Evolutionary conservation across 35 echinoderm and acorn worm genomes (phyloP).

Genomic region (Nesometra sesokonis): DNA sequence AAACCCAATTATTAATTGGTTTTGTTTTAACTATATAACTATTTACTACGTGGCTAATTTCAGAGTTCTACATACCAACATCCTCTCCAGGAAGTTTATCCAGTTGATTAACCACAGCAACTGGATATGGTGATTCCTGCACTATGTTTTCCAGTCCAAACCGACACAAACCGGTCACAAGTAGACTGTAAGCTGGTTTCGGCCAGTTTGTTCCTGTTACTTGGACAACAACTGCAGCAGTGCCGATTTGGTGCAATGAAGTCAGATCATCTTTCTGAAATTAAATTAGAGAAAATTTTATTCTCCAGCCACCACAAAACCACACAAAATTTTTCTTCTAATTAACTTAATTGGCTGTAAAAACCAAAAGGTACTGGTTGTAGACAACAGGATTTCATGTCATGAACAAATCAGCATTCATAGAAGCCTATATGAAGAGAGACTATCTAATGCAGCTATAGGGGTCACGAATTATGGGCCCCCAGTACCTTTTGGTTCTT

Average conservation of each 20-base stretch:
- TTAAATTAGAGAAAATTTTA: too few species aligned
- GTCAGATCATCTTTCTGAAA: slow-evolving; percentile 43
- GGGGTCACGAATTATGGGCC: too few species aligned
- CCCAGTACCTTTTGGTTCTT: too few species aligned
- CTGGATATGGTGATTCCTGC: slow-evolving; percentile 64
- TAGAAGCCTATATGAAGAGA: too few species aligned
- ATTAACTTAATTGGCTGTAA: too few species aligned
- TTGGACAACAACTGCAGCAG: slow-evolving; percentile 90
- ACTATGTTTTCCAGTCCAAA: slow-evolving; percentile 71
- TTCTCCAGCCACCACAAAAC: too few species aligned
- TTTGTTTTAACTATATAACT: too few species aligned
- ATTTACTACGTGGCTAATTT: background rate
- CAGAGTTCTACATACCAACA: slow-evolving; percentile 33
- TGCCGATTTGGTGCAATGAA: slow-evolving; percentile 71
- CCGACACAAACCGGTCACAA: slow-evolving; percentile 91
- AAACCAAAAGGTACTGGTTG: too few species aligned
- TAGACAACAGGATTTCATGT: too few species aligned
- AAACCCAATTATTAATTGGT: background rate
- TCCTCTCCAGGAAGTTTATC: slow-evolving; percentile 88
- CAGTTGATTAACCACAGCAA: slow-evolving; percentile 72
- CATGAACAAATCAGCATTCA: too few species aligned
- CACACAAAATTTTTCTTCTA: too few species aligned
- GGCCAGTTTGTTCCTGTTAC: slow-evolving; percentile 99
- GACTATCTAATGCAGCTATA: too few species aligned
- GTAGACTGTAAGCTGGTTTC: slow-evolving; percentile 80